These are phyloP conservation scores for Euproctis similis DNA, from an alignment of 2,888 invertebrate species.

Conservation along the genomic window DNA sequence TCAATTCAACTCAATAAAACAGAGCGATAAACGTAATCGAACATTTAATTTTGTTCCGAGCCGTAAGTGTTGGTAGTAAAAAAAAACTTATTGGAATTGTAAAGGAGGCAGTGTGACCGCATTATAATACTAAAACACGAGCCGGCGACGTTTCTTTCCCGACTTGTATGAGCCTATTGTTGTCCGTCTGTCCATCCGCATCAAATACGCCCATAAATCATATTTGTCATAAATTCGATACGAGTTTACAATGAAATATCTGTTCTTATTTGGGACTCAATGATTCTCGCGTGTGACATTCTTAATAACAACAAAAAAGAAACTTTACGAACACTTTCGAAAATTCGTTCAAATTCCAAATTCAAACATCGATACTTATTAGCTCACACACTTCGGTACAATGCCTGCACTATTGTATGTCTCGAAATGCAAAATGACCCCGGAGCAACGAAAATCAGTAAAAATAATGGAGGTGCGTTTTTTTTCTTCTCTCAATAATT, in stretches of 20 bases:
- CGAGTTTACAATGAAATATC: constrained; percentile 66
- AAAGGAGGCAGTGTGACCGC: constrained; percentile 52
- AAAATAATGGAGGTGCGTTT: constrained; percentile 28
- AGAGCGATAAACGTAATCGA: constrained; percentile 33
- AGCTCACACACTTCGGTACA: too few species aligned
- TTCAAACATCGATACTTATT: too few species aligned
- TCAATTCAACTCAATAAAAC: constrained; percentile 31
- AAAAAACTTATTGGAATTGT: constrained; percentile 36
- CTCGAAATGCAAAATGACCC: too few species aligned
- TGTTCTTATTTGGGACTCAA: constrained; percentile 62
- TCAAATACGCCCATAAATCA: constrained; percentile 71
- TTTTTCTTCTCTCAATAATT: constrained; percentile 44
- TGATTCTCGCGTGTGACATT: constrained; percentile 23
- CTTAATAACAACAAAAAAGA: constrained; percentile 6
- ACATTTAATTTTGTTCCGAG: constrained; percentile 39
- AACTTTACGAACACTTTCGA: constrained; percentile 20
- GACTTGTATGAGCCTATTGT: constrained; percentile 61
- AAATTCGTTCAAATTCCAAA: constrained; percentile 3
- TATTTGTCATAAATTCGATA: constrained; percentile 71
- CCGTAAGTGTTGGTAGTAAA: constrained; percentile 39
- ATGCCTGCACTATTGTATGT: too few species aligned
- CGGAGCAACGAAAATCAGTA: constrained; percentile 33
- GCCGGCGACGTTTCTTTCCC: constrained; percentile 45
- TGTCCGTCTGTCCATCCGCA: constrained; percentile 66
- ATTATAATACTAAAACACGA: constrained; percentile 65